These are phyloP conservation scores for Girardia tigrina DNA, from an alignment of 2,888 invertebrate genomes.

Conservation along the genomic window DNA sequence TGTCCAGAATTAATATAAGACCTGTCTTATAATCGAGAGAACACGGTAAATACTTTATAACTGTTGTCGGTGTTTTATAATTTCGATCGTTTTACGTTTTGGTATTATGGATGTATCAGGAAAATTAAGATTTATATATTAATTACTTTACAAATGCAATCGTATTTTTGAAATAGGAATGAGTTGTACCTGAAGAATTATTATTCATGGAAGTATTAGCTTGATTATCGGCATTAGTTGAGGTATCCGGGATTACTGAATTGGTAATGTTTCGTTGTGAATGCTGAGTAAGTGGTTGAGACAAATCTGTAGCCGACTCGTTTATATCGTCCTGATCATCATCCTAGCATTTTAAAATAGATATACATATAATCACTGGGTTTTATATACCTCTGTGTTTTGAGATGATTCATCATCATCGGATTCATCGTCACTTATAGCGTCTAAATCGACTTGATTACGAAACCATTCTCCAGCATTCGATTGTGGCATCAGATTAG, in stretches of 20 bases:
- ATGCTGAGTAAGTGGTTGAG: neutral
- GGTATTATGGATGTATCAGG: too few relatives aligned
- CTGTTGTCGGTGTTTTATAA: too few relatives aligned
- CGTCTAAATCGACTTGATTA: slow-evolving; percentile 16
- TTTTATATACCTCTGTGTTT: slow-evolving; percentile 4
- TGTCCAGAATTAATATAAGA: too few relatives aligned
- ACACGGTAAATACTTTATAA: too few relatives aligned
- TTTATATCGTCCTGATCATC: slow-evolving; percentile 8
- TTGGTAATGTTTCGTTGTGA: neutral
- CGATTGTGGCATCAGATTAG: neutral
- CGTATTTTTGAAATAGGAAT: too few relatives aligned
- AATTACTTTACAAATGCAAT: too few relatives aligned
- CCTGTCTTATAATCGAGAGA: too few relatives aligned
- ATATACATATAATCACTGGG: neutral
- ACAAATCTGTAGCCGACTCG: neutral
- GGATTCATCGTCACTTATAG: slow-evolving; percentile 14
- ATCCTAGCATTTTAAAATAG: neutral
- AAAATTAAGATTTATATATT: too few relatives aligned
- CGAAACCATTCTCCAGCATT: slow-evolving; percentile 4
- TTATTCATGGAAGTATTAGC: neutral
- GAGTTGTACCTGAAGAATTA: too few relatives aligned
- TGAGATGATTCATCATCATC: slow-evolving; percentile 18
- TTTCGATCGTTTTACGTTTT: too few relatives aligned
- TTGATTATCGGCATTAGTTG: slow-evolving; percentile 10
- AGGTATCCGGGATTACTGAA: neutral